Base-by-base conservation (phyloP, 2,113 vertebrate species). In the Drymodes brunneopygia region DNA sequence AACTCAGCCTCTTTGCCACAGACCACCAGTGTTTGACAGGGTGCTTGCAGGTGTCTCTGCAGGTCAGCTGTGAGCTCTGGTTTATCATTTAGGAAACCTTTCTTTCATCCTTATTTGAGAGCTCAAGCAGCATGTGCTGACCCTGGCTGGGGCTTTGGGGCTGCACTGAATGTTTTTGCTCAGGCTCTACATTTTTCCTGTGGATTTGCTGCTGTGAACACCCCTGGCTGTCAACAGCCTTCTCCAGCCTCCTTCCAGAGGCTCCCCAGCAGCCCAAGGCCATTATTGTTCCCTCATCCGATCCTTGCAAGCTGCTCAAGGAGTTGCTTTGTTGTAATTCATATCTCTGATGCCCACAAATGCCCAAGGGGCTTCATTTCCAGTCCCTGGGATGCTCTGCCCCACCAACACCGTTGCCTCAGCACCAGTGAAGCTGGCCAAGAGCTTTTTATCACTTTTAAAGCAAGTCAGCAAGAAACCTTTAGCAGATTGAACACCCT, bases 381-480 rank as follows among this genome's bases (percentile, higher is more conserved):
- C 88, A 69, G 82, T 95, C 95, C 96, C 93, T 81, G 7, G 50
- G 89, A 81, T 48, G 29, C 66, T 84, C 78, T 83, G 80, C 33
- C 89, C 45, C 22, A 56, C 83, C 14, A 47, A 42, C 83, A 73
- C 54, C 0, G 1, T 81, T 75, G 73, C 54, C 48, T 88, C 67
- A 79, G 35, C 93, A 86, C 22, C 81, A 94, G 44, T 0, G 0
- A 92, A 88, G 70, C 90, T 96, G 57, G 92, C 91, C 79, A 60
- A 71, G 79, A 85, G 81, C 79, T 94, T 94, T 96, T 92, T 69
- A 31, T 50, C 25, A 5, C 45, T 88, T 94, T 54, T 81, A 61
- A 90, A 90, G 31, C 35, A 73, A 92, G 31, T 90, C 86, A 94
- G 78, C 70, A 42, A 56, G 58, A 95, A 95, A 94, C 33, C 83